Base-by-base conservation (phyloP, 1,140 invertebrate genomes). In the Neodiprion pinetum region DNA sequence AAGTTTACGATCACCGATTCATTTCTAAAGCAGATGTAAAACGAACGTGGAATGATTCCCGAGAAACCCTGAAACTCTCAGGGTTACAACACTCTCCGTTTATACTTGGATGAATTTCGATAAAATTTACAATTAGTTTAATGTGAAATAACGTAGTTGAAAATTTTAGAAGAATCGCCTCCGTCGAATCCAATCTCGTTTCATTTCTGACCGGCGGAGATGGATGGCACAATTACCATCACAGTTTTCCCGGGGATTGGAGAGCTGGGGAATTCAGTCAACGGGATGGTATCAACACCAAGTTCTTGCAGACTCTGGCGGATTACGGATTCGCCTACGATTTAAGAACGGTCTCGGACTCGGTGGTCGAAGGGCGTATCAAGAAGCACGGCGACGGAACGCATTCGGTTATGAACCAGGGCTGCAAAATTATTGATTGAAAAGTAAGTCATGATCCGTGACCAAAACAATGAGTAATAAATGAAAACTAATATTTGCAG, bases 161-260 rank as follows among this genome's bases (percentile, higher is more conserved):
- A 21, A 21, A 21, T 21, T 21, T 72, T 47, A 77, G 61, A 49
- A 74, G 74, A 28, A 69, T 75, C 23, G 50, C 61, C 67, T 47
- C 77, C n/a, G 53, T n/a, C 1, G 17, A 75, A 11, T 76, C 74
- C 1, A 48, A 7, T 9, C 1, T 77, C 10, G 65, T 71, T 9
- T 49, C 48, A 10, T 23, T 71, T 7, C 1, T 74, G 9, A 77
- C 74, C 4, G 1, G 67, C 0, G 94, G 94, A 3, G 94, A 95
- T 87, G 95, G 95, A 2, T 96, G 94, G 92, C 96, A 97, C 85
- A 98, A 97, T 88, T 98, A 96, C 87, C 96, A 98, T 85, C 96
- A 98, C 87, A 93, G 93, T 0, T 98, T 98, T 90, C 97, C 97
- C 1, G 95, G 95, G 91, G 96, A 98, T 84, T 96, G 96, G 89